These are phyloP conservation scores for Cecidostiba fungosa DNA, from an alignment of 2,888 invertebrate species.

Conservation along the genomic window DNA sequence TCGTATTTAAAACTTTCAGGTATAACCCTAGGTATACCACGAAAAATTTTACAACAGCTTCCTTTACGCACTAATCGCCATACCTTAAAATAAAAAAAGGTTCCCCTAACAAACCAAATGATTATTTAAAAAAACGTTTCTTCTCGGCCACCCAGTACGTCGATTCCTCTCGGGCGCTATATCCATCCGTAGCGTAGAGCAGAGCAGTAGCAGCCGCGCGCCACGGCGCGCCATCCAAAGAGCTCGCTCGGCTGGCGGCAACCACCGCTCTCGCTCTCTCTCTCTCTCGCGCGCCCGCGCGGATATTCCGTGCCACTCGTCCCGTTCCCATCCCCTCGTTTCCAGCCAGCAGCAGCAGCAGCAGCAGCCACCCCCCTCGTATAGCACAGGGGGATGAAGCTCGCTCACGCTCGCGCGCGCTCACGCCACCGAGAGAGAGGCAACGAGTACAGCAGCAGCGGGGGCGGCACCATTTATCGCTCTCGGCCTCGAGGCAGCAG, in stretches of 20 bases:
- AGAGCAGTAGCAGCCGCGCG: neutral
- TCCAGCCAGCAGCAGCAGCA: neutral
- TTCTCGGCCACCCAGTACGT: neutral
- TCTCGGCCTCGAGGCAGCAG: constrained; percentile 60
- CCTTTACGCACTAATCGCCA: neutral
- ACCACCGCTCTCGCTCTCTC: neutral
- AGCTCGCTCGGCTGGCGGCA: constrained; percentile 8
- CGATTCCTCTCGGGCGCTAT: constrained; percentile 15
- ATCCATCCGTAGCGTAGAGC: constrained; percentile 34
- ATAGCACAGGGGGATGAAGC: constrained; percentile 39
- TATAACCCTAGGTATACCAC: neutral
- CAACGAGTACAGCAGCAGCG: constrained; percentile 50
- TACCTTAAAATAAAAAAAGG: neutral
- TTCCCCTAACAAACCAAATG: neutral
- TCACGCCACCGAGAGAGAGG: neutral
- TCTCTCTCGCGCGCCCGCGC: neutral
- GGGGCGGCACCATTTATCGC: constrained; percentile 67
- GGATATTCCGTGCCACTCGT: constrained; percentile 31
- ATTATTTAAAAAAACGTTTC: neutral
- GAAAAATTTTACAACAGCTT: no score
- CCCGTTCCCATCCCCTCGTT: constrained; percentile 11
- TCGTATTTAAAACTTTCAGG: neutral
- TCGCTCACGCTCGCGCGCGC: constrained; percentile 61
- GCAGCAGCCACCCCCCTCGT: constrained; percentile 44
- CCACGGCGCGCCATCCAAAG: constrained; percentile 18